Evolutionary conservation across 2,113 vertebrate genomes (phyloP), one percentile per base, ranked within the genome.

Genomic region (Cromileptes altivelis): DNA sequence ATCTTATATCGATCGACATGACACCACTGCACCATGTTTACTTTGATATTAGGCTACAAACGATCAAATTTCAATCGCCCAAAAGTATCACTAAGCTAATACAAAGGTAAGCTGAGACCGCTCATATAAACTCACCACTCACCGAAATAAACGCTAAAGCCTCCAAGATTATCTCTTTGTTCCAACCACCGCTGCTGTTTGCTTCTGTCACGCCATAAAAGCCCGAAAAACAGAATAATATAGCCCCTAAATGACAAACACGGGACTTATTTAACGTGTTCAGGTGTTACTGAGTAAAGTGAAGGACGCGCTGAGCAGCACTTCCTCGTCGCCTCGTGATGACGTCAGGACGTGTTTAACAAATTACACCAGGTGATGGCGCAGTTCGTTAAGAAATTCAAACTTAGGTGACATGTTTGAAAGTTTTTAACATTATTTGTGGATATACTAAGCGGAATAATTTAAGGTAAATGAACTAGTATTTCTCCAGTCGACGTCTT

Each of bases 251-350:
- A n/a, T 8, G 2, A 18, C 13, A 56, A 56, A 50, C 21, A 17
- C 11, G 11, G 5, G 7, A 27, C 7, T 85, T 88, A 25, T 14
- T 14, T 45, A 76, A 60, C 63, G 55, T 40, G 25, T 74, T 53
- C 9, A 2, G 7, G 1, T 2, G 1, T 10, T 1, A 23, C 7
- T 0, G 1, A 42, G 21, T 0, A 0, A 19, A 19, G 7, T 86
- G 88, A 93, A 93, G 92, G 92, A 82, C 92, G 65, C 17, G 19
- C 17, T 7, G 0, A 1, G 4, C 4, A 5, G 15, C 50, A 7
- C 63, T 88, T 89, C 75, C 61, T 27, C 0, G 87, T 89, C 87
- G 88, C 87, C 4, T 2, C 0, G 4, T 71, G 78, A 89, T 89
- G 89, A 92, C 89, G 90, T 77, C 0, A 0, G 0, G 0, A 2